Evolutionary conservation across 2,888 invertebrate genomes (phyloP), one percentile per base, ranked within the genome.

Genomic region (Proisotoma minuta): DNA sequence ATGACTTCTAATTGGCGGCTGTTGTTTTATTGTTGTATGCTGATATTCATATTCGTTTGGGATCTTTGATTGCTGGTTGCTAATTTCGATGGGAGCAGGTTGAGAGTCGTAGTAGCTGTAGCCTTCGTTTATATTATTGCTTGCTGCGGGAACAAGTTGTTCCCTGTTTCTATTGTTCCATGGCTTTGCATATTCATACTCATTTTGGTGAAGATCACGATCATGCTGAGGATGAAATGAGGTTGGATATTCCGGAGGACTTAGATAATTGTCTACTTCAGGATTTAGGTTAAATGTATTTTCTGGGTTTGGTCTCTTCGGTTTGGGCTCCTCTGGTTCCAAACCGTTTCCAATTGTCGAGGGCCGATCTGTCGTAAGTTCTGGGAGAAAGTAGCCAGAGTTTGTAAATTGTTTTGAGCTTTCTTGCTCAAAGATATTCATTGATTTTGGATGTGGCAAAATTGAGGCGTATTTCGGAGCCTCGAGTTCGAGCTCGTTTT

Each of bases 221-320:
- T 8, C 8, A 34, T 8, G 15, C 15, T 34, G 34, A 34, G 34
- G 34, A 10, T 34, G 34, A 34, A 15, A 15, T 10, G 15, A 10
- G 34, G 8, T 15, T 34, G 8, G 34, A 15, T 10, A 34, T 34
- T 34, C 34, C 15, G 64, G 64, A 1, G 64, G 64, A 2, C 52
- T 27, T 1, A 64, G 43, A 24, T 53, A 64, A 12, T 22, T 24
- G 24, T 64, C 53, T 15, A 50, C 22, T n/a, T n/a, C n/a, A n/a
- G n/a, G n/a, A 50, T 64, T 60, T 0, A 60, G 60, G 20, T 60
- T 56, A 53, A 60, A 64, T 1, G 64, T 64, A 18, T 64, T 60
- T 28, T 57, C 58, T 12, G 64, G 64, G 4, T 60, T 59, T 53
- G 60, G 64, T 3, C 18, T 18, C 15, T 26, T 3, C 10, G 28